These are phyloP conservation scores for Colossoma macropomum DNA, from an alignment of 2,113 vertebrate genomes.

Conservation along the genomic window DNA sequence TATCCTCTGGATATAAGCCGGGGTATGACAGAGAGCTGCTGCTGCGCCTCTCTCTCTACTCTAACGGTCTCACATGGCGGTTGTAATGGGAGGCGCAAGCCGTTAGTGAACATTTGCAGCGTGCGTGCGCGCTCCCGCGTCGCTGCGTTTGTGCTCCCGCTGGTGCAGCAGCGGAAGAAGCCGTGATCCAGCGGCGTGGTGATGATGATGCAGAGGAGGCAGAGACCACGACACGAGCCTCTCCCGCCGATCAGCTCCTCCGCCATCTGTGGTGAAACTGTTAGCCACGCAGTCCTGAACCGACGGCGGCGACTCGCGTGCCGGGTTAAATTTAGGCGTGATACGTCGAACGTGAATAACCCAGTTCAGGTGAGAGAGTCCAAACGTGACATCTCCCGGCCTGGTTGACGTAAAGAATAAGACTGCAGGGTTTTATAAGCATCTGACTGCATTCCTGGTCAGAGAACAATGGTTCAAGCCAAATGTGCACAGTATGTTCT, in stretches of 20 bases:
- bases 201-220: not conserved
- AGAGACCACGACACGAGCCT: not conserved
- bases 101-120: not conserved
- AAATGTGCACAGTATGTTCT: not conserved
- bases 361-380: too few relatives aligned
- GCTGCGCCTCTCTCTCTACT: not conserved
- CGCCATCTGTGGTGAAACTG: too few relatives aligned
- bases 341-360: too few relatives aligned
- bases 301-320: too few relatives aligned
- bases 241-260: too few relatives aligned
- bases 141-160: not conserved
- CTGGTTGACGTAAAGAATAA: not conserved
- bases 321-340: too few relatives aligned
- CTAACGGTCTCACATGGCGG: not conserved
- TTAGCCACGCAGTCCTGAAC: too few relatives aligned
- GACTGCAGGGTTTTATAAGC: not conserved
- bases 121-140: conserved; percentile 26
- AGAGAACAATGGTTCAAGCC: not conserved
- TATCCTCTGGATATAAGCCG: not conserved
- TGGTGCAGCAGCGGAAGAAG: too few relatives aligned
- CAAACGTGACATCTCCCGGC: too few relatives aligned
- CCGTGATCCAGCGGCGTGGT: conserved; percentile 15
- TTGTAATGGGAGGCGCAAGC: not conserved
- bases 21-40: not conserved
- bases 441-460: not conserved